phyloP scores from a whole-genome alignment of 1,140 invertebrate species.

The Eumaeus atala region DNA sequence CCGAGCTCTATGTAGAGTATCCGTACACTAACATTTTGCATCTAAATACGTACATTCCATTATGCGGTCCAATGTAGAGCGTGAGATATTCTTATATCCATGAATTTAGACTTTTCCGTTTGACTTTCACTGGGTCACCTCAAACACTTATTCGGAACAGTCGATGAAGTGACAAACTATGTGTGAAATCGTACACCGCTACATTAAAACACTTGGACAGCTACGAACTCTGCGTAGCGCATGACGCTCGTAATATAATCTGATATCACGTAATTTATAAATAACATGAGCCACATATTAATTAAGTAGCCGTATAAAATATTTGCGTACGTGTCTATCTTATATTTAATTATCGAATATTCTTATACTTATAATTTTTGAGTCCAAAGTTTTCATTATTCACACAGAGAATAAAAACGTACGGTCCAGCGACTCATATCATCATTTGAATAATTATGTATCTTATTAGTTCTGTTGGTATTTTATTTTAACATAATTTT shows the following conservation, averaged over 20 bases:
- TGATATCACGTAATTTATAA: too few species aligned
- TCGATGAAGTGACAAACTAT: background rate
- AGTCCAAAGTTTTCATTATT: background rate
- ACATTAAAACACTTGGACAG: too few species aligned
- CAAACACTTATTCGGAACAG: background rate
- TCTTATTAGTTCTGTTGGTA: background rate
- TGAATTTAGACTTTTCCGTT: slow-evolving; percentile 16
- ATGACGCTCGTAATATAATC: too few species aligned
- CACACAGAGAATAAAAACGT: background rate
- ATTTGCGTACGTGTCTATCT: too few species aligned
- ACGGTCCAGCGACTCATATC: background rate
- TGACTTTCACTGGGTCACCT: slow-evolving; percentile 9
- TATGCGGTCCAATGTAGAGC: slow-evolving; percentile 30
- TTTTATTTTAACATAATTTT: slow-evolving; percentile 5
- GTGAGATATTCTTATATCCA: slow-evolving; percentile 31
- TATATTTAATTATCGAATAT: too few species aligned
- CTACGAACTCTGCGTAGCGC: too few species aligned
- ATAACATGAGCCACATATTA: too few species aligned
- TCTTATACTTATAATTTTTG: background rate
- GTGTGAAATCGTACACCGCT: too few species aligned
- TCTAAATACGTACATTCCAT: slow-evolving; percentile 22
- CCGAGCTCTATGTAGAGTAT: slow-evolving; percentile 34
- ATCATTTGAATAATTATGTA: slow-evolving; percentile 13
- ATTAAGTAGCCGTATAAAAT: too few species aligned
- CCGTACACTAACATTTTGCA: slow-evolving; percentile 16